Evolutionary conservation across 2,113 vertebrate genomes (phyloP).

Genomic region (Scolopax mira): DNA sequence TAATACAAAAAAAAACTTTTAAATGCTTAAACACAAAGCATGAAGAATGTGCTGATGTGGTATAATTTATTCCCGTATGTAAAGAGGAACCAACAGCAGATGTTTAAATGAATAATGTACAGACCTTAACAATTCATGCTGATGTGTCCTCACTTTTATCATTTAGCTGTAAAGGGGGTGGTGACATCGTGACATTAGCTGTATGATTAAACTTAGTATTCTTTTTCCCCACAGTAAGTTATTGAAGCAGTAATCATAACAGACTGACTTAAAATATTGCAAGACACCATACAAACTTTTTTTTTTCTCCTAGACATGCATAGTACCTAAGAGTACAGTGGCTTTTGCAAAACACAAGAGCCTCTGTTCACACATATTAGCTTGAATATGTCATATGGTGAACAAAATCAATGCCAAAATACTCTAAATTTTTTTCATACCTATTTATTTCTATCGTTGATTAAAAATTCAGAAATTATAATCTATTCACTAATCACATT

Average conservation of each 20-base stretch:
- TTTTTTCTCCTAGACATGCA: neutral
- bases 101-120: constrained; percentile 81
- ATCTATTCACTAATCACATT: neutral
- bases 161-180: constrained; percentile 48
- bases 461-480: neutral
- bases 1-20: constrained; percentile 74
- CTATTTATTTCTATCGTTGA: neutral
- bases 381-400: neutral
- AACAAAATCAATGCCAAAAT: neutral
- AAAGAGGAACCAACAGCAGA: constrained; percentile 72
- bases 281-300: neutral
- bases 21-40: constrained; percentile 77
- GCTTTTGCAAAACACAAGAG: neutral
- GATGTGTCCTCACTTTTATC: constrained; percentile 54
- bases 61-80: constrained; percentile 75
- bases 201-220: constrained; percentile 23
- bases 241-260: constrained; percentile 44
- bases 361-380: neutral
- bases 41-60: constrained; percentile 72
- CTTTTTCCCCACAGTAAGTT: constrained; percentile 35
- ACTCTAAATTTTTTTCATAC: neutral
- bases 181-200: constrained; percentile 28
- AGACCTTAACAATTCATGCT: constrained; percentile 70
- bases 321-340: neutral
- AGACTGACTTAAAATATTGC: neutral